Evolutionary conservation across 2,113 vertebrate species (phyloP), one percentile per base, ranked within the genome.

Genomic region (Phoxinus phoxinus): DNA sequence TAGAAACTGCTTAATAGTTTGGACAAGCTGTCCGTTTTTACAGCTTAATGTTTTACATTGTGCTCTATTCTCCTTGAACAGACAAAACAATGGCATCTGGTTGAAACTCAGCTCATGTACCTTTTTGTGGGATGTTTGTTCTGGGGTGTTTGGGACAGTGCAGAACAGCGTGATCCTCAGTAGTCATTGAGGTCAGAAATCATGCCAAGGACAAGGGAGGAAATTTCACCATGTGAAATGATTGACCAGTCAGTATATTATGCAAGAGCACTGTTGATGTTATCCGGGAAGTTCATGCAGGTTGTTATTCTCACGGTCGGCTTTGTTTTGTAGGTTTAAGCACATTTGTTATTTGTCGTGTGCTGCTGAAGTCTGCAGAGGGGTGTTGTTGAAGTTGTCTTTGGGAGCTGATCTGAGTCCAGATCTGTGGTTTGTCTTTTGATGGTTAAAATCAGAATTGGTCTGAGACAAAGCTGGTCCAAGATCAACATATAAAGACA

Each of bases 161-260:
- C 74, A 69, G 84, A 78, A 85, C 84, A 69, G 13, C 3, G 15
- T 48, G 79, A 77, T 71, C 76, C 63, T 6, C 37, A 32, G 27
- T 23, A 48, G 73, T 51, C 80, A 69, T 13, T 69, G 80, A 69
- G 80, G 37, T 77, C 53, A 76, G 58, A 63, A 86, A 67, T 67
- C 84, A 21, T 75, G 69, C 63, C 79, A 88, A 85, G 74, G 72
- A 48, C 51, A 69, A 23, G 51, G 46, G 23, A 37, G n/a, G 65
- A 86, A 80, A 88, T 63, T 74, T 85, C 79, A 83, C 63, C 80
- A 76, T 81, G 84, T 76, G 21, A 77, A 86, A 84, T 86, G 81
- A 89, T 61, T 89, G 69, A 85, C 76, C 56, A 73, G 72, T 85
- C 44, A 69, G 25, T 46, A 48, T 80, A 56, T 63, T n/a, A 76